Conservation (phyloP, 2,113 vertebrate species). For the Cebus imitator region DNA sequence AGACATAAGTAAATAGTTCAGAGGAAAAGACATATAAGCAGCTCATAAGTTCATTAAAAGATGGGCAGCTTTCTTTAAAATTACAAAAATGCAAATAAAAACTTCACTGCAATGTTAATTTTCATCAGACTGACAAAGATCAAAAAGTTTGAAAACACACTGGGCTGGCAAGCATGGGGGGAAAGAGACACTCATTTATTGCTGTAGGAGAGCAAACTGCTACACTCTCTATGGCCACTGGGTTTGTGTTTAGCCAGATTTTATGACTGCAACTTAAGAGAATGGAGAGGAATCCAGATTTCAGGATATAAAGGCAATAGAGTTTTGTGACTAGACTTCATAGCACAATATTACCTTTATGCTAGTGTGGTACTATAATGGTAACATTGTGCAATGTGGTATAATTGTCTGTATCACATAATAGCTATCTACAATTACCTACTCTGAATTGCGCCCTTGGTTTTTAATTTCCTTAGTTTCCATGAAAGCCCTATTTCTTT, state of each 20-base stretch:
- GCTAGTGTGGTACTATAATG: no score
- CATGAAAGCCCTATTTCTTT: not conserved
- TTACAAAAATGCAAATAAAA: conserved; percentile 60
- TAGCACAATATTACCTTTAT: not conserved
- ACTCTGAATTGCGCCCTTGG: not conserved
- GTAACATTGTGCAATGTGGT: not conserved
- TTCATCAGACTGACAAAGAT: conserved; percentile 37
- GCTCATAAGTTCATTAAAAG: conserved; percentile 22
- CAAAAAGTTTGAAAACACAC: not conserved
- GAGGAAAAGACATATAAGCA: not conserved
- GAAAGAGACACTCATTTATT: not conserved
- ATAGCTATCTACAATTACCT: not conserved
- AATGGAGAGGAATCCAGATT: not conserved
- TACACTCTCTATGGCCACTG: not conserved
- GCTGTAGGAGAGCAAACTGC: not conserved
- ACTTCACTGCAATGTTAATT: conserved; percentile 27
- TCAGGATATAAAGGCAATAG: not conserved
- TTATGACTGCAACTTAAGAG: not conserved
- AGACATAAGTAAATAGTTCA: not conserved
- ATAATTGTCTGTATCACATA: not conserved
- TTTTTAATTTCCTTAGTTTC: not conserved
- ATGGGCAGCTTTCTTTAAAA: conserved; percentile 22
- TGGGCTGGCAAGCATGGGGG: not conserved
- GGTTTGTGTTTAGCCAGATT: not conserved
- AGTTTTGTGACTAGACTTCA: not conserved